These are phyloP conservation scores for Nesoenas mayeri DNA, from an alignment of 2,113 vertebrate species.

Conservation along the genomic window DNA sequence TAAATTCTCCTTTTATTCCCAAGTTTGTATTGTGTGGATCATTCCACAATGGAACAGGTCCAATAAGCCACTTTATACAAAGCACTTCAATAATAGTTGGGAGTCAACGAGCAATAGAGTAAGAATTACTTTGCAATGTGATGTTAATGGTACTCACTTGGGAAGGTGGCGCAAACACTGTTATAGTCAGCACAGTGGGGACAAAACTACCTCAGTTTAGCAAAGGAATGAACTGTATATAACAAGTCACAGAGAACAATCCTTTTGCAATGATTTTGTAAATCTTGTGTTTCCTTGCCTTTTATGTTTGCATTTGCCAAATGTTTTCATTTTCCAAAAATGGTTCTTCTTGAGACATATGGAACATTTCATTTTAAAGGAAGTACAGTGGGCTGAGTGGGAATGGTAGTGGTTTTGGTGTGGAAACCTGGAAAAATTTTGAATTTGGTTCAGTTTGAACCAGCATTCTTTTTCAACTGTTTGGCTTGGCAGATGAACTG, in stretches of 20 bases:
- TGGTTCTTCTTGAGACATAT: neutral
- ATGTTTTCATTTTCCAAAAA: conserved; percentile 5
- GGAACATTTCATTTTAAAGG: neutral
- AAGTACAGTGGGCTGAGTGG: neutral
- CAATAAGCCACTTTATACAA: neutral
- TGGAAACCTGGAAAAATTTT: conserved; percentile 57
- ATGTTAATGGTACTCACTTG: neutral
- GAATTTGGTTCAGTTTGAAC: conserved; percentile 4
- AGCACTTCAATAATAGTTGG: neutral
- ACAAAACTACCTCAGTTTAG: neutral
- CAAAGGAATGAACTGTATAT: neutral
- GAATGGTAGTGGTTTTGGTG: conserved; percentile 24
- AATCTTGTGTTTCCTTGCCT: neutral
- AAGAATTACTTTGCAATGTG: neutral
- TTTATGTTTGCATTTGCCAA: neutral
- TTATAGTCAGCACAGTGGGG: neutral
- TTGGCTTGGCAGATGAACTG: conserved; percentile 46
- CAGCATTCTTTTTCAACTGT: conserved; percentile 31
- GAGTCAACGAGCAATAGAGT: neutral
- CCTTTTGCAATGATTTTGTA: neutral
- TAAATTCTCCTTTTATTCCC: too few relatives aligned
- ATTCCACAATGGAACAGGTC: neutral
- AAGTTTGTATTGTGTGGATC: neutral
- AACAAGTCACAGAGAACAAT: neutral
- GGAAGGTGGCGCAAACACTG: neutral